Base-by-base conservation (phyloP, 2,113 vertebrate genomes). In the Limanda limanda region DNA sequence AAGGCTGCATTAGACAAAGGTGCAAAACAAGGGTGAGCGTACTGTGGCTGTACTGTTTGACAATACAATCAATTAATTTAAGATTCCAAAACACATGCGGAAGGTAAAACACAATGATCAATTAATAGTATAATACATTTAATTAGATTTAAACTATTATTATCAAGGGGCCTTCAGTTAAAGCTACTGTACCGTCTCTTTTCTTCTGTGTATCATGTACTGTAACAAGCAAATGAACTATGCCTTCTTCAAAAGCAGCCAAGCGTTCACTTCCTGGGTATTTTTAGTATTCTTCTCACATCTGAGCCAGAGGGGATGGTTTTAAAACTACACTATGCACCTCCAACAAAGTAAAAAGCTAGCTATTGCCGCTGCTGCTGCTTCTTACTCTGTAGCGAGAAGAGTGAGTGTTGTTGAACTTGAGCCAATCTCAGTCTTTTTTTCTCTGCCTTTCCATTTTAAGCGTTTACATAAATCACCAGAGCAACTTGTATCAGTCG, bases 211-310 rank as follows among this genome's bases (percentile, higher is more conserved):
- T 21, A 54, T 54, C 18, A 18, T 51, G 47, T 31, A 31, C 27
- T 31, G 27, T 7, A n/a, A 54, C 40, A 54, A 54, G 20, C 51
- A 54, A 54, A 20, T 54, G 20, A n/a, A 54, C 51, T 11, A 51
- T 51, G 15, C 18, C 48, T 51, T 18, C 48, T 20, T 51, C 18
- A 51, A 7, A 54, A 20, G 20, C 51, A 54, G 18, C 51, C 20
- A 52, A 20, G 2, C 20, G 18, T 54, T 60, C 18, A 57, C 75
- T 73, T 8, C 0, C 40, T 68, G 57, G 59, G 62, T 71, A 88
- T 81, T 86, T 86, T 81, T 82, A 65, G 60, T 23, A 58, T 60
- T 79, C 18, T 69, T 85, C 61, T 75, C 68, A 71, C 55, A 71
- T 74, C 68, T 68, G 69, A 88, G 51, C 51, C 51, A 54, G 20